Percentiles rank a stretch among this genome's conserved stretches.
Evolutionary conservation across 1,140 invertebrate genomes (phyloP).

Genomic region (Bombus ignitus): DNA sequence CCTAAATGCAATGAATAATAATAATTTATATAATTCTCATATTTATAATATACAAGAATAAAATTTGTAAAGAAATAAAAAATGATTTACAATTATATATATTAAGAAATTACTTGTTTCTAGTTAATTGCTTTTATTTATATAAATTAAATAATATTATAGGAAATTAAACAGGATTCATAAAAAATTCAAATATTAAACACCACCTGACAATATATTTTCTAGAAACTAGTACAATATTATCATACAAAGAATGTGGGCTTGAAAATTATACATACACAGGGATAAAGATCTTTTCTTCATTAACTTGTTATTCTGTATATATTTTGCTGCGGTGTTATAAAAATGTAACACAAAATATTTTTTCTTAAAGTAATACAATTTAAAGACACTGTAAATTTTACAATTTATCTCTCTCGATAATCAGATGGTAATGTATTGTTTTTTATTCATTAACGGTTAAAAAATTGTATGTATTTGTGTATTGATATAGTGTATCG

Average conservation of each 20-base stretch:
- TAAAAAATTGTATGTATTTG: conserved; percentile 71
- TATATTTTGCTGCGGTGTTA: conserved; percentile 80
- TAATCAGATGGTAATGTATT: conserved; percentile 63
- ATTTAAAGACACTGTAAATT: conserved; percentile 79
- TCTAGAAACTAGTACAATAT: conserved; percentile 81
- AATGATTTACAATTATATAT: not conserved
- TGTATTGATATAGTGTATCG: conserved; percentile 62
- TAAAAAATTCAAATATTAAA: conserved; percentile 75
- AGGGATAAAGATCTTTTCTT: conserved; percentile 74
- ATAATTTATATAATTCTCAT: not conserved
- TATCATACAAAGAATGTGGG: conserved; percentile 81
- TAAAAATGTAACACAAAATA: conserved; percentile 83
- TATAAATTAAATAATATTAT: conserved; percentile 9
- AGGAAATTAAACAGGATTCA: conserved; percentile 58
- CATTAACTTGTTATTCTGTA: conserved; percentile 75
- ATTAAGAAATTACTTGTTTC: not conserved
- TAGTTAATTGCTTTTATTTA: not conserved
- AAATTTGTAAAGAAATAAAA: not conserved
- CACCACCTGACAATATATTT: conserved; percentile 82
- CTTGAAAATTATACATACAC: conserved; percentile 80
- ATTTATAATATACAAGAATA: not conserved
- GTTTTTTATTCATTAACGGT: conserved; percentile 67
- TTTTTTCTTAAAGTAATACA: conserved; percentile 80
- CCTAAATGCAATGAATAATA: too few relatives aligned
- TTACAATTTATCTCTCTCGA: conserved; percentile 76